Conservation (phyloP, 2,797 vertebrate genomes). For the Myripristis jacobus region DNA sequence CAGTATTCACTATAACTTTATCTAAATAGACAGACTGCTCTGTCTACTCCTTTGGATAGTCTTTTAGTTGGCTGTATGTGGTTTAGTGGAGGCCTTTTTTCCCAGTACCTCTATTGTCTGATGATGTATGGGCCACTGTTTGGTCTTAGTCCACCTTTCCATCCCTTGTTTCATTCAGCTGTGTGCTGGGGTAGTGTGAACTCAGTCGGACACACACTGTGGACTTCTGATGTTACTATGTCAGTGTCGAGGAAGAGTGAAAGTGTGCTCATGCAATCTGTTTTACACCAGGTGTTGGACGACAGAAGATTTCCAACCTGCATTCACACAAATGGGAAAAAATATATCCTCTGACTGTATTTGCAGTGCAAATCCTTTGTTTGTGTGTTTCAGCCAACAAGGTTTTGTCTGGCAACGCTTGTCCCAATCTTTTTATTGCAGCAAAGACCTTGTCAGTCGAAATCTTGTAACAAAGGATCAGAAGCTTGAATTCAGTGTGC, state of each 20-base stretch:
- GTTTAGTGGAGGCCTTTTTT: slow-evolving; percentile 50
- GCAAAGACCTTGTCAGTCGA: too few species aligned
- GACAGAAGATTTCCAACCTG: too few species aligned
- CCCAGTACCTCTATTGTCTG: slow-evolving; percentile 71
- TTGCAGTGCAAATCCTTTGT: background rate
- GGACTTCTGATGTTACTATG: slow-evolving; percentile 56
- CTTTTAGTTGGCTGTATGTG: slow-evolving; percentile 60
- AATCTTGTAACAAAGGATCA: too few species aligned
- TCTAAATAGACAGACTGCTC: slow-evolving; percentile 32
- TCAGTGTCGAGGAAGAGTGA: slow-evolving; percentile 32
- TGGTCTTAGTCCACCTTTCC: slow-evolving; percentile 67
- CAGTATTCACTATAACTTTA: slow-evolving; percentile 59
- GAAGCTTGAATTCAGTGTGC: too few species aligned
- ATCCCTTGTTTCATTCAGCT: slow-evolving; percentile 66
- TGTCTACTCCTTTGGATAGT: slow-evolving; percentile 60
- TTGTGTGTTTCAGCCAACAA: background rate
- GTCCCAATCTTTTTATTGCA: too few species aligned
- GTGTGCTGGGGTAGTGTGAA: slow-evolving; percentile 57
- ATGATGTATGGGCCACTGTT: slow-evolving; percentile 75
- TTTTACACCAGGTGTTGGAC: too few species aligned
- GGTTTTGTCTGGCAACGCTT: background rate
- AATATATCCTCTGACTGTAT: too few species aligned
- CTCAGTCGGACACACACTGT: slow-evolving; percentile 54
- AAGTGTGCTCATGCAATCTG: slow-evolving; percentile 11
- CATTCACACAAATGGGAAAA: too few species aligned